Conservation (phyloP, 1,140 invertebrate genomes). For the Temnothorax nylanderi region DNA sequence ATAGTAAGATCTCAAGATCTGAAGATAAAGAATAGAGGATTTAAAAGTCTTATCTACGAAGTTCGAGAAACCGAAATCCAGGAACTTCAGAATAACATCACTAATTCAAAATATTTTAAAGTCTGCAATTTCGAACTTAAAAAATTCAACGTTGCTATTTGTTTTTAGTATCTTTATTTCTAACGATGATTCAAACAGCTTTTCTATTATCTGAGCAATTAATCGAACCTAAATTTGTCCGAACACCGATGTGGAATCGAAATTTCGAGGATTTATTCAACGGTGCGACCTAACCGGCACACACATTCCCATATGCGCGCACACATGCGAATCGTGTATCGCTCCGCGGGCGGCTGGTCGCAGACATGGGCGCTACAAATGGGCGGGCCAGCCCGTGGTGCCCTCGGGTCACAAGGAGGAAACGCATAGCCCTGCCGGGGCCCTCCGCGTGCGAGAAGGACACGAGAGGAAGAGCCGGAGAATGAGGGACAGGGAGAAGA, state of each 20-base stretch:
- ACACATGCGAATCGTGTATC: slow-evolving; percentile 68
- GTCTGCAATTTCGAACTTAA: not conserved
- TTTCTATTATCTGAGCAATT: not conserved
- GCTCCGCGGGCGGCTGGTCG: slow-evolving; percentile 80
- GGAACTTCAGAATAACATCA: not conserved
- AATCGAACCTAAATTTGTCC: slow-evolving; percentile 5
- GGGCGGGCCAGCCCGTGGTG: slow-evolving; percentile 81
- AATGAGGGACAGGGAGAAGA: slow-evolving; percentile 52
- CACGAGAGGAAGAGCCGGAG: slow-evolving; percentile 33
- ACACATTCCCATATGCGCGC: slow-evolving; percentile 60
- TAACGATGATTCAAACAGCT: not conserved
- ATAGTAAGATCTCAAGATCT: not conserved
- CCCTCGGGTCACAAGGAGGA: slow-evolving; percentile 81
- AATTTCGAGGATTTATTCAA: slow-evolving; percentile 48
- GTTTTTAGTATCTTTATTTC: not conserved
- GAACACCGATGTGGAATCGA: slow-evolving; percentile 16
- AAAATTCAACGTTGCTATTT: not conserved
- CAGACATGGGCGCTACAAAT: slow-evolving; percentile 84
- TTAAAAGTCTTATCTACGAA: not conserved
- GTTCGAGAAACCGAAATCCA: not conserved
- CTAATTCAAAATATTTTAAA: not conserved
- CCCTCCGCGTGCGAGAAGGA: slow-evolving; percentile 65
- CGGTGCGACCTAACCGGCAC: slow-evolving; percentile 42
- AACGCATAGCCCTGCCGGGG: slow-evolving; percentile 77
- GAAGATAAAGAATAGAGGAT: not conserved